phyloP scores from a whole-genome alignment of 2,797 vertebrate species.

The Oreochromis mossambicus region DNA sequence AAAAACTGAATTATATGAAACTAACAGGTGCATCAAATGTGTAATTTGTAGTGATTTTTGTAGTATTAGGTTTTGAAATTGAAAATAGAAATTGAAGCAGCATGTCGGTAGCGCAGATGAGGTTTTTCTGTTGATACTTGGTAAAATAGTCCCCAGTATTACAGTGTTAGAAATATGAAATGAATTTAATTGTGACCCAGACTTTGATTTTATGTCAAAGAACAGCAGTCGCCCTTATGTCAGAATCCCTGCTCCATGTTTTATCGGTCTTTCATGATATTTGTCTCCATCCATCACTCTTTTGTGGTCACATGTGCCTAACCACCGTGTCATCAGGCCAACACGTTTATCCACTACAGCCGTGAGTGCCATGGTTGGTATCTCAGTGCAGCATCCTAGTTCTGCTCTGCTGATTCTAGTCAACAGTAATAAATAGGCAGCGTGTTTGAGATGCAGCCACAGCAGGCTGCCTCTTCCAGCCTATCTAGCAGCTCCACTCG shows the following conservation, averaged over 20 bases:
- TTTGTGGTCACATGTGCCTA: neutral
- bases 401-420: neutral
- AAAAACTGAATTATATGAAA: neutral
- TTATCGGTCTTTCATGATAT: neutral
- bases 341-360: neutral
- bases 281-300: neutral
- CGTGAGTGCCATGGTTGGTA: neutral
- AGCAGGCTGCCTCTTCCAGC: neutral
- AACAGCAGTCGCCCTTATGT: neutral
- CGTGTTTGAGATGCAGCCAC: constrained; percentile 16
- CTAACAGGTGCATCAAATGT: neutral
- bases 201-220: neutral
- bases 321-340: neutral
- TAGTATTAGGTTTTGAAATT: neutral
- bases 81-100: neutral
- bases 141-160: neutral
- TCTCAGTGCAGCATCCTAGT: neutral
- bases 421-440: constrained; percentile 2
- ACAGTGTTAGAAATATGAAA: neutral
- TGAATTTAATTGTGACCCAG: neutral
- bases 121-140: neutral
- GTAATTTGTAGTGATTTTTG: neutral
- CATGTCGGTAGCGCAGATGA: fast-evolving
- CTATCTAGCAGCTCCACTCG: neutral
- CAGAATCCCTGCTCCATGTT: neutral